Evolutionary conservation across 2,888 invertebrate genomes (phyloP), one percentile per base, ranked within the genome.

Genomic region (Scaptomyza reducta): DNA sequence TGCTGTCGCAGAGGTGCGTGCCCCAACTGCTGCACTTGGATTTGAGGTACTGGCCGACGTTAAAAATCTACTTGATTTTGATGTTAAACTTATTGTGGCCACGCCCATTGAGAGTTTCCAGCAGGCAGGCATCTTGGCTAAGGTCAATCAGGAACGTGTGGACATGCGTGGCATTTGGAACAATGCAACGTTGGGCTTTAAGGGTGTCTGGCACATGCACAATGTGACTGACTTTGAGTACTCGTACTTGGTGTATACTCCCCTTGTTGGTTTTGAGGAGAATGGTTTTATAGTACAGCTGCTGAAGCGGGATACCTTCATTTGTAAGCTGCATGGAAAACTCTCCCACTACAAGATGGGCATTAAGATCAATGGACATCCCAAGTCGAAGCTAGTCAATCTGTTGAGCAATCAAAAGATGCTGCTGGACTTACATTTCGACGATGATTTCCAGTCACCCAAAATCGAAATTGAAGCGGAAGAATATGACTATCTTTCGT

Each of bases 161-260:
- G 96, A 97, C 85, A 94, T 96, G 89, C 93, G 96, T 58, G 93
- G 95, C 22, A 95, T 95, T 18, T 96, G 96, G 94, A 96, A 96
- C 75, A 93, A 93, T 50, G 93, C 96, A 84, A 94, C 95, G 51
- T 93, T 95, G 29, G 97, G 97, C 9, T 95, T 96, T 89, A 94
- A 95, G 0, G 96, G 96, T 42, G 94, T 95, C 42, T 96, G 96
- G 95, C 94, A 89, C 27, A 86, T 85, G 74, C 58, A 71, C 0
- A 93, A 93, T 49, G 89, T 94, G 16, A 93, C 94, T 11, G 94
- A 96, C 90, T 96, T 97, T 72, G 95, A 96, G 70, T 96, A 96
- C 90, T 93, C 95, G 0, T 96, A 96, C 90, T 94, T 95, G 76
- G 91, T 96, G 41, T 96, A 94, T 87, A 96, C 96, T 0, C 97